Percentiles rank a stretch among this genome's conserved stretches.
Evolutionary conservation across 1,140 invertebrate genomes (phyloP).

Genomic region (Maniola jurtina): DNA sequence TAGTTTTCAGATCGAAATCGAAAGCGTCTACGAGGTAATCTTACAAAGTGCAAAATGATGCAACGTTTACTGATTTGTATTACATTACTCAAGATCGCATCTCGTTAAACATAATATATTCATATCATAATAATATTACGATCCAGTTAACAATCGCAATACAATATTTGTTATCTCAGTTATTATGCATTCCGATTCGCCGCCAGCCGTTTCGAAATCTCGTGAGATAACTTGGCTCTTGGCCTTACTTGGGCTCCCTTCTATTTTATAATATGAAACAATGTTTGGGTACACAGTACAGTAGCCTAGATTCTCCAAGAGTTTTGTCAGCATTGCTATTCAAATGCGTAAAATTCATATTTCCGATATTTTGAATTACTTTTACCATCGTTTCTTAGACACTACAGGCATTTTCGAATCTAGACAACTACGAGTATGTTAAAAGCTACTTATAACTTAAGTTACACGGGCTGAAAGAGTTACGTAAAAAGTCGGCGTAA

Average conservation of each 20-base stretch:
- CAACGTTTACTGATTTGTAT: not conserved
- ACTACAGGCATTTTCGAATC: too few relatives aligned
- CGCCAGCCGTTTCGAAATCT: slow-evolving; percentile 41
- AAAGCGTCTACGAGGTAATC: not conserved
- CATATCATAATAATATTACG: slow-evolving; percentile 5
- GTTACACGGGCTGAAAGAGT: too few relatives aligned
- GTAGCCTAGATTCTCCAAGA: slow-evolving; percentile 27
- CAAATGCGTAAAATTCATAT: not conserved
- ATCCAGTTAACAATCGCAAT: slow-evolving; percentile 24
- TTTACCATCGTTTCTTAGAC: too few relatives aligned
- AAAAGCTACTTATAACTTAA: too few relatives aligned
- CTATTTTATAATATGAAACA: slow-evolving; percentile 33
- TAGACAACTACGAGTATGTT: too few relatives aligned
- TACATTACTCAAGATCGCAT: not conserved
- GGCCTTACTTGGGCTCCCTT: slow-evolving; percentile 31
- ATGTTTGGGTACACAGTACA: slow-evolving; percentile 19
- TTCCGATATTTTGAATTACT: too few relatives aligned
- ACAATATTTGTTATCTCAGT: slow-evolving; percentile 22
- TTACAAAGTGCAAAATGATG: not conserved
- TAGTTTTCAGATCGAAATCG: not conserved
- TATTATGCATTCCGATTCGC: slow-evolving; percentile 33
- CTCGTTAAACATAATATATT: not conserved
- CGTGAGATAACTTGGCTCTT: slow-evolving; percentile 41
- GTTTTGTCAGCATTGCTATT: not conserved
- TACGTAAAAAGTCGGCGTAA: too few relatives aligned